A percentile compares a stretch with the other conserved stretches of the same genome.
Conservation (phyloP, 2,888 invertebrate species). For the Drosophila seclusa region DNA sequence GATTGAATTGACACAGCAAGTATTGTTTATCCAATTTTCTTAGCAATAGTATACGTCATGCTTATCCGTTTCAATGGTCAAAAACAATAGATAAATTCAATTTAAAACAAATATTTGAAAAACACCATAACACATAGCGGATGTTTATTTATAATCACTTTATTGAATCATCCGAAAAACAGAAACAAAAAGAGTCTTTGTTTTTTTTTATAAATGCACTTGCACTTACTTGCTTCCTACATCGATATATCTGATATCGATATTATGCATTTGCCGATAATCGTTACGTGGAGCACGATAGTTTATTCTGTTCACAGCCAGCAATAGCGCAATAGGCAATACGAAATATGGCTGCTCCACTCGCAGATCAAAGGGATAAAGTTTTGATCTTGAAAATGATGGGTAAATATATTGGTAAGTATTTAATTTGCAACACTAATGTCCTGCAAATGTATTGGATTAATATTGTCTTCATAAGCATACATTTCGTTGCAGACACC, state of each 20-base stretch:
- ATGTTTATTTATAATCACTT: background rate
- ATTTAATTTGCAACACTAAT: background rate
- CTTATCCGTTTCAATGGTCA: background rate
- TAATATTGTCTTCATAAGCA: background rate
- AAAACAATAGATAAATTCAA: slow-evolving; percentile 12
- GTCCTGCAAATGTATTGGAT: background rate
- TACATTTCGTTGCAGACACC: slow-evolving; percentile 46
- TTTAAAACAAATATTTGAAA: background rate
- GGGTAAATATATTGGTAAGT: slow-evolving; percentile 46
- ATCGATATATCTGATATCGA: slow-evolving; percentile 12
- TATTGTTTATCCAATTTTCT: slow-evolving; percentile 23
- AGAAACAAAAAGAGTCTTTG: slow-evolving; percentile 26
- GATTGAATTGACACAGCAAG: background rate
- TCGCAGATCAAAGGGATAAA: slow-evolving; percentile 8
- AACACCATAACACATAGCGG: background rate
- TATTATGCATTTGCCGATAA: slow-evolving; percentile 5
- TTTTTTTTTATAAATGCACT: slow-evolving; percentile 47
- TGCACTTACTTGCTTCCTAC: slow-evolving; percentile 42
- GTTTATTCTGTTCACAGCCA: background rate
- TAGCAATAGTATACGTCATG: slow-evolving; percentile 18
- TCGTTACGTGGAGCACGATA: background rate
- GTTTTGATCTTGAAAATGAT: slow-evolving; percentile 41
- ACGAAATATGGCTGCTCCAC: slow-evolving; percentile 33
- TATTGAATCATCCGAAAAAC: background rate
- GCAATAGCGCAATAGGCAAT: too few species aligned